Base-by-base conservation (phyloP, 2,797 vertebrate genomes). In the Lutra lutra region DNA sequence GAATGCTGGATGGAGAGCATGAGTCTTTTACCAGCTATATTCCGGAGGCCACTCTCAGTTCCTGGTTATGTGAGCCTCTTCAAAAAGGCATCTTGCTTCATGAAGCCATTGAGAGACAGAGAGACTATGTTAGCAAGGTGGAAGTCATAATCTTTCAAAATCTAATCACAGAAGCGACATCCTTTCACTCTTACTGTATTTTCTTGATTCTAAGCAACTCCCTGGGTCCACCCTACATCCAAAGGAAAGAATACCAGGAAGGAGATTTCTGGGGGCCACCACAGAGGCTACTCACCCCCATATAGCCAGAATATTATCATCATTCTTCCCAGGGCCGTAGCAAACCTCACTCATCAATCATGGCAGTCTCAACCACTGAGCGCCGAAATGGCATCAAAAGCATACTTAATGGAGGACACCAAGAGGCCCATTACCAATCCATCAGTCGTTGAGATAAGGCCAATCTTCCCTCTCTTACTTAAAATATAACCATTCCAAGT, bases 331-430 rank as follows among this genome's bases (percentile, higher is more conserved):
- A 32, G 40, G 73, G 40, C 89, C 25, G 2, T 51, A 64, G 43
- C 62, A 60, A 43, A 73, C 7, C 27, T 73, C 56, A n/a, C 25
- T 58, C 4, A 66, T 64, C 60, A 62, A 14, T 72, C 38, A 3
- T 72, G 38, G 64, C 1, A 0, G 12, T 60, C 83, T 93, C 38
- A 91, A 87, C 70, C 35, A 15, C 46, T 29, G 62, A 80, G 48
- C 38, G n/a, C 77, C 92, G 27, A 89, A 72, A 97, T n/a, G 60
- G 8, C 40, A 88, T 88, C 64, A 91, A 97, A 88, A 87, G 80
- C 32, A 56, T 70, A 46, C 46, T 66, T 38, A 54, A 2, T 17
- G 2, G 27, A 94, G 60, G 68, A 80, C 9, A 46, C 48, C 43
- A 78, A 88, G 77, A 92, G 27, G n/a, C 58, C 84, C 80, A 9